Base-by-base conservation (phyloP, 92 coral and sea anemone species). In the Bergia puertoricense region DNA sequence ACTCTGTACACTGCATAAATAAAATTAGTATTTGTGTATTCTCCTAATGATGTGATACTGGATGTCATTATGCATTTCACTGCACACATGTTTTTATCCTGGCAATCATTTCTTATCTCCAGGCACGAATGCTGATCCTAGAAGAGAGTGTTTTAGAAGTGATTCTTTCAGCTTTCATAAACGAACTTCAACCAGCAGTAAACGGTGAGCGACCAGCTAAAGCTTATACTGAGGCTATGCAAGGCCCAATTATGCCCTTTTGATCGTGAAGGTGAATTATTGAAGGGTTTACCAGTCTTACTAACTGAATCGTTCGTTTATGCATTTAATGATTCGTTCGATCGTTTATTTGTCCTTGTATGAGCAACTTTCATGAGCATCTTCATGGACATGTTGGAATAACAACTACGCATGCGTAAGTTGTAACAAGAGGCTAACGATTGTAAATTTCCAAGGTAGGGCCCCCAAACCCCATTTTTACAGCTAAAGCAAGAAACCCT, bases 61-160 rank as follows among this genome's bases (percentile, higher is more conserved):
- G 37, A 11, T 40, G 1, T 5, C 11, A 1, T 72, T 37, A 5
- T 48, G 74, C 16, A n/a, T 20, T n/a, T 10, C 38, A n/a, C 22
- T 30, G 39, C 38, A 6, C 38, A 16, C 38, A 16, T 80, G 15
- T 0, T 6, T 45, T 46, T 23, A 11, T 18, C 22, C n/a, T 8
- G 15, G 48, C 23, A 13, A 5, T 38, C 72, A 15, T 10, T 30
- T 56, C 36, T 45, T 77, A 50, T 66, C 43, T 83, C 8, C 40
- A 96, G 99, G 99, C 93, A 2, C 92, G 91, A 67, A 93, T 96
- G 97, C 85, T 96, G 45, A 91, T 95, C 18, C 80, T 95, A 23
- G 92, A 96, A 38, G 94, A 95, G 82, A 91, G 94, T 67, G 90
- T 96, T 22, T 79, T 96, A 71, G 93, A 92, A 67, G 96, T 95